These are phyloP conservation scores for Dilophus febrilis DNA, from an alignment of 2,888 invertebrate species.

Conservation along the genomic window DNA sequence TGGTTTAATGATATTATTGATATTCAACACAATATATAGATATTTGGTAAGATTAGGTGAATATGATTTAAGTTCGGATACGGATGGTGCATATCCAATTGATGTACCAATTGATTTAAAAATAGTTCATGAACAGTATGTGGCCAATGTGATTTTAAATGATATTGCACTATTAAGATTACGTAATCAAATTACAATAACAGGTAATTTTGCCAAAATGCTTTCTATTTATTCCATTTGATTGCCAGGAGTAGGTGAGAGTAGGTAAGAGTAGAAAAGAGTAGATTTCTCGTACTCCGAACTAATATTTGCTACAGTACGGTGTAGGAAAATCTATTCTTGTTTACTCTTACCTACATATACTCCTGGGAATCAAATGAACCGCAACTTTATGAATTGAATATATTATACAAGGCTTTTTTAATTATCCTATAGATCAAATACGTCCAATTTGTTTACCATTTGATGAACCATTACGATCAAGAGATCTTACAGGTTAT, in stretches of 20 bases:
- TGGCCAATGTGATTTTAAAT: conserved; percentile 41
- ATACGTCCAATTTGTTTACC: conserved; percentile 67
- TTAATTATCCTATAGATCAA: conserved; percentile 33
- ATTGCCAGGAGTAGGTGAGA: too few relatives aligned
- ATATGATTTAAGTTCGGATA: conserved; percentile 43
- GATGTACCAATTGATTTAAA: conserved; percentile 43
- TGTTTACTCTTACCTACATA: too few relatives aligned
- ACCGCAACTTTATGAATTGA: too few relatives aligned
- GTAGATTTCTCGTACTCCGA: too few relatives aligned
- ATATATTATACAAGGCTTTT: too few relatives aligned
- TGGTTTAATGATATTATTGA: not conserved
- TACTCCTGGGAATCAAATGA: too few relatives aligned
- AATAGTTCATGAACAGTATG: conserved; percentile 52
- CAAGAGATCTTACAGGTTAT: conserved; percentile 35
- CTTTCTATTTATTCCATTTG: too few relatives aligned
- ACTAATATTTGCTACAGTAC: too few relatives aligned
- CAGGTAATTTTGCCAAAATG: too few relatives aligned
- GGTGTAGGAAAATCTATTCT: too few relatives aligned
- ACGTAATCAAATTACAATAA: conserved; percentile 17
- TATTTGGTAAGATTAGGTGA: conserved; percentile 60
- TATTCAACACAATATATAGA: conserved; percentile 25
- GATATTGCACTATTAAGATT: conserved; percentile 66
- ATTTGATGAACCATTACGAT: conserved; percentile 31
- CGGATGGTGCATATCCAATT: conserved; percentile 42
- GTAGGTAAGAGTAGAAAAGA: too few relatives aligned